phyloP scores from a whole-genome alignment of 2,888 invertebrate species.

The Halictus ligatus region DNA sequence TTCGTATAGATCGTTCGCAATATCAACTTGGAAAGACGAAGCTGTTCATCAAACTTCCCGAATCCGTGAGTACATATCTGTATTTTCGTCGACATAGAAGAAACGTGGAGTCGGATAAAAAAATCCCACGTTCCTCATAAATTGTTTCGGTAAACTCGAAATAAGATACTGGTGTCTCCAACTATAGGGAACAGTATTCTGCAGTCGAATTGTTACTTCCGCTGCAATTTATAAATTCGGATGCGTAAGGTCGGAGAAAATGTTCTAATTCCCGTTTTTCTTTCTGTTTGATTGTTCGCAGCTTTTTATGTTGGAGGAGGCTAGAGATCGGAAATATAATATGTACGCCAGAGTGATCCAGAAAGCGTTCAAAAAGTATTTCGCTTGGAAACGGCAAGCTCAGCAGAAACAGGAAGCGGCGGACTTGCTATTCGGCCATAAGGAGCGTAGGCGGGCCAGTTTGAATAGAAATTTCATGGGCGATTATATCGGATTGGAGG shows the following conservation, averaged over 20 bases:
- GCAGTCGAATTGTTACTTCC: no score
- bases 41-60: conserved; percentile 89
- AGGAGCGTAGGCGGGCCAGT: conserved; percentile 87
- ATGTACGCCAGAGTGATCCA: conserved; percentile 88
- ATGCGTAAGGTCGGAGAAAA: background rate
- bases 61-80: conserved; percentile 84
- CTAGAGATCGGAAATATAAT: conserved; percentile 88
- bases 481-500: conserved; percentile 89
- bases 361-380: conserved; percentile 88
- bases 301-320: conserved; percentile 89
- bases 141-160: no score
- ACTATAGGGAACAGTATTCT: no score
- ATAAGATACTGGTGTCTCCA: no score
- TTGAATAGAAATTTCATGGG: conserved; percentile 89
- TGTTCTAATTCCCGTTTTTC: background rate
- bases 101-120: no score
- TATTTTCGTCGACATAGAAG: background rate
- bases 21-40: conserved; percentile 89
- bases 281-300: conserved; percentile 76
- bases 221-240: background rate
- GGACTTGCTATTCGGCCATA: conserved; percentile 85
- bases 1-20: conserved; percentile 87
- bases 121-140: no score
- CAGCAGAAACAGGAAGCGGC: conserved; percentile 86
- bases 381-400: conserved; percentile 86